Conservation (phyloP, 2,888 invertebrate species). For the Acrocyrtus sp. region DNA sequence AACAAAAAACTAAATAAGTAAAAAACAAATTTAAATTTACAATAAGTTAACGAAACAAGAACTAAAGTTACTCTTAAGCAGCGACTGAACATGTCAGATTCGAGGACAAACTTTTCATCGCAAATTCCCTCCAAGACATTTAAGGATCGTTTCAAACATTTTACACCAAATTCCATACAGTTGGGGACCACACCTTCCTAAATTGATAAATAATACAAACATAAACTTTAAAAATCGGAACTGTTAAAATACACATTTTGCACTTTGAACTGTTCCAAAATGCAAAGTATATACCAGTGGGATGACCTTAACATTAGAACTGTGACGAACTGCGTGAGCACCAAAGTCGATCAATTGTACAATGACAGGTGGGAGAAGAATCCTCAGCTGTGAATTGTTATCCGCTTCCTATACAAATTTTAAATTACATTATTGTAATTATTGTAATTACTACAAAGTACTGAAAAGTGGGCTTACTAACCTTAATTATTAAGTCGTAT, state of each 20-base stretch:
- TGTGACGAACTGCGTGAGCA: slow-evolving; percentile 59
- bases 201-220: too few relatives aligned
- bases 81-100: slow-evolving; percentile 52
- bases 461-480: too few relatives aligned
- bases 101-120: slow-evolving; percentile 53
- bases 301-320: slow-evolving; percentile 57
- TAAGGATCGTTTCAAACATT: slow-evolving; percentile 60
- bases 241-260: neutral
- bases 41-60: neutral
- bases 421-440: neutral
- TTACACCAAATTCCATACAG: slow-evolving; percentile 63
- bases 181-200: slow-evolving; percentile 62
- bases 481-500: slow-evolving; percentile 59
- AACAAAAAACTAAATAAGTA: too few relatives aligned
- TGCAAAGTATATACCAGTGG: slow-evolving; percentile 44
- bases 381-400: slow-evolving; percentile 40
- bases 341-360: slow-evolving; percentile 61
- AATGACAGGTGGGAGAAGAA: slow-evolving; percentile 58
- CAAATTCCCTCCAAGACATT: slow-evolving; percentile 49
- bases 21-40: too few relatives aligned
- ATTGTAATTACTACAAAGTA: neutral
- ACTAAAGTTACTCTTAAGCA: slow-evolving; percentile 25
- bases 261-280: neutral
- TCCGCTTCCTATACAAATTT: slow-evolving; percentile 50
- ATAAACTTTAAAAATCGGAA: neutral